Percentiles rank a stretch among this genome's conserved stretches.
These are phyloP conservation scores for Polypterus senegalus DNA, from an alignment of 2,113 vertebrate species.

Conservation along the genomic window DNA sequence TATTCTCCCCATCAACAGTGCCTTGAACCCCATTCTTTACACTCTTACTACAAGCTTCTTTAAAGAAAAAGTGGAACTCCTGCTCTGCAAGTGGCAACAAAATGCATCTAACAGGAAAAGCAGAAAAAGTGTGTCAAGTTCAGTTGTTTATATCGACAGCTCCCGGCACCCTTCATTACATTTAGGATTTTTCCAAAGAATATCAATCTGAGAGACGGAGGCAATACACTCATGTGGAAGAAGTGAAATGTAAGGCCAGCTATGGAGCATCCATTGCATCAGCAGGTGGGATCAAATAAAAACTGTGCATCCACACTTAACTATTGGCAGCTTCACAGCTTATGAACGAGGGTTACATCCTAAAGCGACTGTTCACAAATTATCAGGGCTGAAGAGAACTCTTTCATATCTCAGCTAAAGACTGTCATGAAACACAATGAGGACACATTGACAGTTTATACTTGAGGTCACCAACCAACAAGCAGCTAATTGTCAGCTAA, in stretches of 20 bases:
- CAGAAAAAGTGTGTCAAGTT: constrained; percentile 46
- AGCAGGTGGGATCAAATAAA: no score
- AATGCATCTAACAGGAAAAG: constrained; percentile 39
- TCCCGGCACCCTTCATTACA: constrained; percentile 21
- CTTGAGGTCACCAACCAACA: no score
- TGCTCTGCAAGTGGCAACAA: constrained; percentile 47
- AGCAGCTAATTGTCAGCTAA: no score
- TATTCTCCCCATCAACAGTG: constrained; percentile 64
- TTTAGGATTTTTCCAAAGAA: constrained; percentile 37
- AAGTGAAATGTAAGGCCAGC: neutral
- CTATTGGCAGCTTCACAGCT: no score
- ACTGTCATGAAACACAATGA: no score
- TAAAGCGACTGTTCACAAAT: no score
- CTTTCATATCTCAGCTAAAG: no score
- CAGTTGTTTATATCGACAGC: constrained; percentile 37
- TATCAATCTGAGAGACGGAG: constrained; percentile 32
- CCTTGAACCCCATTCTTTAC: constrained; percentile 64
- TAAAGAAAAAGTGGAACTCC: constrained; percentile 60
- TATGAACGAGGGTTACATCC: no score
- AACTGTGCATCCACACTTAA: no score
- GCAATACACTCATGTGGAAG: constrained; percentile 29
- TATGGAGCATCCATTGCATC: no score
- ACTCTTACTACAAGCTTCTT: constrained; percentile 65
- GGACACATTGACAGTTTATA: no score
- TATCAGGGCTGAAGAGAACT: no score